These are phyloP conservation scores for Bambusicola thoracicus DNA, from an alignment of 2,113 vertebrate genomes.

Conservation along the genomic window DNA sequence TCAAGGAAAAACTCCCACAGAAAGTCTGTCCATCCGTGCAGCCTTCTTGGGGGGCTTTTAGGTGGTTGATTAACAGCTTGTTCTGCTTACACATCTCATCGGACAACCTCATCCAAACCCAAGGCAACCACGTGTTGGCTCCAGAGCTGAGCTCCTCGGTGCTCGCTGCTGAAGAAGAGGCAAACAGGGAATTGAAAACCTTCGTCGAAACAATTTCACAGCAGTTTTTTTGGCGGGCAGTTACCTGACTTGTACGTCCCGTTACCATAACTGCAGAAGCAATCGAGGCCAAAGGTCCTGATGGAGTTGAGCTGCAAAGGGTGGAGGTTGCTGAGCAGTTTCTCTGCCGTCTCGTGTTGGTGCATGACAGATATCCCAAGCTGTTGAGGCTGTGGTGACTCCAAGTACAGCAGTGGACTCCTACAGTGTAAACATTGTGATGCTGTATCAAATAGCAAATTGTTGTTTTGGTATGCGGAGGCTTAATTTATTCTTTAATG, in stretches of 20 bases:
- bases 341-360: background rate
- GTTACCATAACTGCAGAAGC: background rate
- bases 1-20: background rate
- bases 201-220: background rate
- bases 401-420: background rate
- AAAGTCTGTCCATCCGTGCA: background rate
- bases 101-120: background rate
- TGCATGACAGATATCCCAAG: accelerated
- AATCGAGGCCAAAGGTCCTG: background rate
- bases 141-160: background rate
- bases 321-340: background rate
- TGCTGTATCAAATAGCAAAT: background rate
- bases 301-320: background rate
- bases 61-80: background rate
- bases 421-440: accelerated
- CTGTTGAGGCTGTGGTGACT: background rate
- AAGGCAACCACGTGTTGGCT: background rate
- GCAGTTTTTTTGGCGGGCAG: background rate
- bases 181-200: background rate
- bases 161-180: background rate
- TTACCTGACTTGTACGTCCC: accelerated
- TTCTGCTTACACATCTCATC: background rate
- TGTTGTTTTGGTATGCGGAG: background rate
- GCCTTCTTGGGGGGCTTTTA: background rate
- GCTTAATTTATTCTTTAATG: background rate